Evolutionary conservation across 2,113 vertebrate genomes (phyloP).

Genomic region (Hippoglossus stenolepis): DNA sequence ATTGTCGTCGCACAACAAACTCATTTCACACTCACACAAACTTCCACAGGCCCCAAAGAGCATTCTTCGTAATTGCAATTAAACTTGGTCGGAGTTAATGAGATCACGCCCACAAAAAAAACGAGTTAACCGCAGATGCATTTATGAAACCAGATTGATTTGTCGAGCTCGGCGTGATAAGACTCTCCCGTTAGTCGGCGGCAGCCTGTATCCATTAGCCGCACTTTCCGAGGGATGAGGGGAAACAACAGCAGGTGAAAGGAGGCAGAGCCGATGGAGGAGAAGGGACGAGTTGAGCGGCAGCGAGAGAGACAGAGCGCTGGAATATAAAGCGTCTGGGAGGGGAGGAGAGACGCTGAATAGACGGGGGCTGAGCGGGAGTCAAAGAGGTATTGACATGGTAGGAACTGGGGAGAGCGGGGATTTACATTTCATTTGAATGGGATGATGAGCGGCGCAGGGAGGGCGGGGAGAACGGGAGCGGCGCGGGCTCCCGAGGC

Average conservation of each 20-base stretch:
- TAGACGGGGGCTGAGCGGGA: conserved; percentile 19
- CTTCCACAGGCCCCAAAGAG: not conserved
- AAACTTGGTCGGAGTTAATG: conserved; percentile 41
- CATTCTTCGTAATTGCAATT: conserved; percentile 36
- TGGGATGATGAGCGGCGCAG: conserved; percentile 48
- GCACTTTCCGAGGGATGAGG: not conserved
- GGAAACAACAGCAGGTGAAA: conserved; percentile 27
- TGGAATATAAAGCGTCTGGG: not conserved
- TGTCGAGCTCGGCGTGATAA: not conserved
- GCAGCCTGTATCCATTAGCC: conserved; percentile 28
- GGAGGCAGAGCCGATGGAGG: not conserved
- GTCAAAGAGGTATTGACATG: conserved; percentile 63
- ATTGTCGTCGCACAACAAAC: not conserved
- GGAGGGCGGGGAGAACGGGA: conserved; percentile 8
- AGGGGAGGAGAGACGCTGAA: not conserved
- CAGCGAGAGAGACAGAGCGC: not conserved
- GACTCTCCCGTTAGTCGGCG: conserved; percentile 3
- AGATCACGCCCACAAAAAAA: not conserved
- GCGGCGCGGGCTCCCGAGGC: not conserved
- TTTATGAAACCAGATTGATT: conserved; percentile 30
- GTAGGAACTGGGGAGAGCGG: conserved; percentile 21
- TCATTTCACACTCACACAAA: not conserved
- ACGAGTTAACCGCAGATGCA: not conserved
- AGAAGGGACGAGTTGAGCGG: not conserved
- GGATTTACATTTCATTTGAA: conserved; percentile 74